Evolutionary conservation across 2,888 invertebrate species (phyloP), one percentile per base, ranked within the genome.

Genomic region (Eupithecia subumbrata): DNA sequence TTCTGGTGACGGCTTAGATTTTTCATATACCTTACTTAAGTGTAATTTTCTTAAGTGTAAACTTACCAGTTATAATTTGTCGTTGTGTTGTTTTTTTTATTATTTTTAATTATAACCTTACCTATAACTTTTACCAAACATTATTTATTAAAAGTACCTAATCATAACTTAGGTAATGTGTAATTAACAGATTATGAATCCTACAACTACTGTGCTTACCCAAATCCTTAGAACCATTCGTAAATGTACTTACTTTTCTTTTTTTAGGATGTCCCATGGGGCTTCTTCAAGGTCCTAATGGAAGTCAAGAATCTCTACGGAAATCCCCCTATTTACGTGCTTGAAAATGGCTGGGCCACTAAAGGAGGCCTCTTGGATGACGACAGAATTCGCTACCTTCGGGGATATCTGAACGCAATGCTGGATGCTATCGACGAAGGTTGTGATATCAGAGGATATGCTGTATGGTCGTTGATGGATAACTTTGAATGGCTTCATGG

Each of bases 401-500:
- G 93, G 78, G 88, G 83, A 12, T 95, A 96, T 77, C 83, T 96
- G 9, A 86, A 87, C 37, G 92, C 93, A 5, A 73, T 95, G 75
- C 77, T 95, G 30, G 90, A 95, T 69, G 95, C 95, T 0, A 80
- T 95, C 0, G 86, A 92, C 11, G 92, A 95, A 9, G 94, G 94
- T 0, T 95, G 94, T 74, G 89, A 95, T 80, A 85, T 96, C 1
- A 87, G 82, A 75, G 96, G 95, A 0, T 97, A 96, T 83, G 93
- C 95, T 0, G 95, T 93, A 0, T 96, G 96, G 96, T 96, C 96
- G 45, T 86, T 97, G 8, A 92, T 96, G 84, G 97, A 97, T 82
- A 96, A 96, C 81, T 96, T 96, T 82, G 96, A 96, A 85, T 97
- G 96, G 96, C 86, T 86, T 18, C 82, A 84, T 64, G 96, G 96